Conservation (phyloP, 2,113 vertebrate genomes). For the Motacilla tschutschensis region DNA sequence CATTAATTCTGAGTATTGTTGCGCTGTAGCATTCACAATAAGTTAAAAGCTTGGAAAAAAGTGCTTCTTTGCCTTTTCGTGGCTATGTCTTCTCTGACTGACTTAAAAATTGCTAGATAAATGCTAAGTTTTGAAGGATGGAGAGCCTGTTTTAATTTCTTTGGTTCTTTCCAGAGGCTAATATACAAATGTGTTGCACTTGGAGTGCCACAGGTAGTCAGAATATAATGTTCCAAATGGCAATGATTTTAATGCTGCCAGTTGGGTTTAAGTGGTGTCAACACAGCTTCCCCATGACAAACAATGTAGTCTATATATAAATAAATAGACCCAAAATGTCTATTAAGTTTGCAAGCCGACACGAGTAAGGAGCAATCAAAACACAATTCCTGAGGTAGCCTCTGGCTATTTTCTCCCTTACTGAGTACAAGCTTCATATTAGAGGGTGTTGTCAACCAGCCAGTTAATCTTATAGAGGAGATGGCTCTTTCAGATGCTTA, state of each 20-base stretch:
- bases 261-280: conserved; percentile 13
- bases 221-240: neutral
- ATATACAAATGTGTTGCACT: neutral
- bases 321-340: neutral
- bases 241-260: neutral
- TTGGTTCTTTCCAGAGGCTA: neutral
- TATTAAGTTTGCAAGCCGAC: neutral
- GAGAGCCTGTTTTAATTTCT: neutral
- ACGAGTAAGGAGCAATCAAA: neutral
- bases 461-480: neutral
- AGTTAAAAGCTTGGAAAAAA: conserved; percentile 40
- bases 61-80: conserved; percentile 28
- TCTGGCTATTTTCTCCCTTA: neutral
- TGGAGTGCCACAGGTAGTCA: neutral
- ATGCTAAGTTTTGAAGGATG: neutral
- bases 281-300: neutral
- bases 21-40: neutral
- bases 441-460: neutral
- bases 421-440: neutral
- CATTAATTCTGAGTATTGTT: neutral
- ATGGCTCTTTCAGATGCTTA: neutral
- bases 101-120: neutral
- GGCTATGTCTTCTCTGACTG: neutral
- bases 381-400: neutral
- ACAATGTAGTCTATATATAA: neutral